Conservation (phyloP, 2,888 invertebrate genomes). For the Trissoscelio sp. region DNA sequence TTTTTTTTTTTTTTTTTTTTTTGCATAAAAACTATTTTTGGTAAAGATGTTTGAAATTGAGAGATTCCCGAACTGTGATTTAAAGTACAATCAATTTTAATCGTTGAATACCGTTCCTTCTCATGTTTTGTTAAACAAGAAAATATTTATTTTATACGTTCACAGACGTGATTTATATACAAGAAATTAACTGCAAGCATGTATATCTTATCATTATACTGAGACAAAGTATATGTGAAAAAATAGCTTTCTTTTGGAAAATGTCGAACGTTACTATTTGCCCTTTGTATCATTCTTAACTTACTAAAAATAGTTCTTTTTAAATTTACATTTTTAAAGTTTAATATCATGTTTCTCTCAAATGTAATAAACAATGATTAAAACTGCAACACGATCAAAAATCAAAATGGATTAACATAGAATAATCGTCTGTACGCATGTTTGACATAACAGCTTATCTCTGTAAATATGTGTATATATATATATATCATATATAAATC, state of each 20-base stretch:
- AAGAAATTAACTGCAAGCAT: neutral
- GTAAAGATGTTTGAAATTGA: neutral
- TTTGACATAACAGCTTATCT: constrained; percentile 57
- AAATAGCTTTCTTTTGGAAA: neutral
- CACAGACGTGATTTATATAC: constrained; percentile 24
- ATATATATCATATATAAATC: constrained; percentile 65
- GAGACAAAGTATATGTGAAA: constrained; percentile 1
- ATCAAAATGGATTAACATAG: constrained; percentile 11
- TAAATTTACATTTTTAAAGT: neutral
- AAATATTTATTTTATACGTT: constrained; percentile 17
- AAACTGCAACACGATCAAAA: constrained; percentile 6
- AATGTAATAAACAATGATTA: constrained; percentile 30
- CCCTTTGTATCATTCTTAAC: neutral
- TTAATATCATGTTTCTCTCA: constrained; percentile 12
- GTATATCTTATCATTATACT: neutral
- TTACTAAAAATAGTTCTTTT: constrained; percentile 1
- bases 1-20: neutral
- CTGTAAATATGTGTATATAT: constrained; percentile 43
- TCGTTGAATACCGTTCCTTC: constrained; percentile 45
- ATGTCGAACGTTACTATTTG: neutral
- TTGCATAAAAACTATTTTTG: constrained; percentile 2
- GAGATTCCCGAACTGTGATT: neutral
- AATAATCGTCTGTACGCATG: constrained; percentile 53
- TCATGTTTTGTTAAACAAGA: neutral
- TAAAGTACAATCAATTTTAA: constrained; percentile 1